phyloP scores from a whole-genome alignment of 2,113 vertebrate genomes.

The Lamprotornis superbus region DNA sequence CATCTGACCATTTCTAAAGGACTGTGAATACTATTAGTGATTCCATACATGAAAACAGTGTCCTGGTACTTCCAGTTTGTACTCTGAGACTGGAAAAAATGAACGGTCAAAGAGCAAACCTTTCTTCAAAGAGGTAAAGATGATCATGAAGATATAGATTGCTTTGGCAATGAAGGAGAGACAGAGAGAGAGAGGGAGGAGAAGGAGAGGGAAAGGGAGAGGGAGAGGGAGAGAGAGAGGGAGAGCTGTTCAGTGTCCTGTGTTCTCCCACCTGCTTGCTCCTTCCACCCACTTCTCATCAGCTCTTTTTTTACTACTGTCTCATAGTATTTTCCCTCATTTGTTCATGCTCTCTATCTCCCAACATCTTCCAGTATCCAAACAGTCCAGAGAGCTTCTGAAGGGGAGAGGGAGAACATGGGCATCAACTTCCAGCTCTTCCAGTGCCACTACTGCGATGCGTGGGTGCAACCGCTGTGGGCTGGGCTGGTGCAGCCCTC shows the following conservation, averaged over 20 bases:
- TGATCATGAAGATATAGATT: neutral
- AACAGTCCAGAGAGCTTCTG: neutral
- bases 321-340: neutral
- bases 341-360: neutral
- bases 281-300: neutral
- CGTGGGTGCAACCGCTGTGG: fast-evolving
- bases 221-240: neutral
- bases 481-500: neutral
- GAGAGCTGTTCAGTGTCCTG: neutral
- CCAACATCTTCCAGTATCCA: neutral
- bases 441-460: fast-evolving
- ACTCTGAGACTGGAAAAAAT: neutral
- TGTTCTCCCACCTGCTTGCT: neutral
- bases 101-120: neutral
- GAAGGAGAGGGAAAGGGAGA: too few species aligned
- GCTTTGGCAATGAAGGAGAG: neutral
- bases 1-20: neutral
- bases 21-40: neutral
- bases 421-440: neutral
- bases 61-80: neutral
- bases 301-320: neutral
- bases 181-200: too few species aligned
- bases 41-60: neutral
- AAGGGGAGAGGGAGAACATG: neutral
- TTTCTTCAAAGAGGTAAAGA: neutral